Percentiles rank a stretch among this genome's conserved stretches.
Evolutionary conservation across 2,888 invertebrate genomes (phyloP).

Genomic region (Acrocyrtus sp.): DNA sequence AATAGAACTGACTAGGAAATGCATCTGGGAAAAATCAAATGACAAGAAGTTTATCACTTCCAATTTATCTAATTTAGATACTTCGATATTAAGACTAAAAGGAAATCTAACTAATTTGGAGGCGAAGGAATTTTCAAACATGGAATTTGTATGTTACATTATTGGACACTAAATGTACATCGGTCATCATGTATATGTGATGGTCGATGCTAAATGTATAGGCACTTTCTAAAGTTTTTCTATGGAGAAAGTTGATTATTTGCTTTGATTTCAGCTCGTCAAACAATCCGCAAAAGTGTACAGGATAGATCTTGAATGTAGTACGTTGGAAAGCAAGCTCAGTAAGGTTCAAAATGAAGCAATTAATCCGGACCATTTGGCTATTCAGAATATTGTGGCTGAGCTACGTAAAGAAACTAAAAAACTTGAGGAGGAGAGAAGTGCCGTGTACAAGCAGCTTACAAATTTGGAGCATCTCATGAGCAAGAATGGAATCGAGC

Average conservation of each 20-base stretch:
- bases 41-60: constrained; percentile 18
- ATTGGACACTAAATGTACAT: no score
- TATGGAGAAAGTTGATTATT: no score
- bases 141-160: constrained; percentile 40
- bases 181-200: no score
- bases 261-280: constrained; percentile 39
- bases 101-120: constrained; percentile 15
- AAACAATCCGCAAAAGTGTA: constrained; percentile 46
- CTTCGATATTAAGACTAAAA: constrained; percentile 23
- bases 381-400: constrained; percentile 26
- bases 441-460: constrained; percentile 31
- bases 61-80: constrained; percentile 28
- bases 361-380: constrained; percentile 32
- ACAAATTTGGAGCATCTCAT: constrained; percentile 21
- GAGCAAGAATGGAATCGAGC: constrained; percentile 22
- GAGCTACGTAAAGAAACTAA: background rate
- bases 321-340: constrained; percentile 45
- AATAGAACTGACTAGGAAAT: constrained; percentile 28
- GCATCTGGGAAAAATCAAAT: constrained; percentile 45
- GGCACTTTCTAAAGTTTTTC: no score
- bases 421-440: constrained; percentile 27
- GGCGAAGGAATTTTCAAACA: constrained; percentile 26
- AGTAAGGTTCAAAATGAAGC: constrained; percentile 28
- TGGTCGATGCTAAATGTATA: no score
- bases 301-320: constrained; percentile 42